Conservation (phyloP, 1,140 invertebrate genomes). For the Phymastichus coffea region DNA sequence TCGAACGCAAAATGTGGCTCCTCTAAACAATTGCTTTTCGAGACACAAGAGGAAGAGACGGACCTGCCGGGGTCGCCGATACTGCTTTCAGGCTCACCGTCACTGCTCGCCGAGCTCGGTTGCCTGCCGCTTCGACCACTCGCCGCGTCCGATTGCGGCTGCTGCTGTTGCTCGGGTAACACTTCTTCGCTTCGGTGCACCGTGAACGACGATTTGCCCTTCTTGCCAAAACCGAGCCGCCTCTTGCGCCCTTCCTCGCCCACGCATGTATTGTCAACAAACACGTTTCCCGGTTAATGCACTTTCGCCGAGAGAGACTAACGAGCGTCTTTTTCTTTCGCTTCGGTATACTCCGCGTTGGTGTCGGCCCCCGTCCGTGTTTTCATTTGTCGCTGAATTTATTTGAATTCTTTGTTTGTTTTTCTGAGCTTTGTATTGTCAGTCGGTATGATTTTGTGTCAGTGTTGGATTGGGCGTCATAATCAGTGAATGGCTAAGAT, state of each 20-base stretch:
- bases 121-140: conserved; percentile 71
- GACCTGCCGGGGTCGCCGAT: conserved; percentile 76
- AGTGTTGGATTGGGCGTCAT: too few species aligned
- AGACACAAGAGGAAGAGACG: conserved; percentile 46
- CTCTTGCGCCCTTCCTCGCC: conserved; percentile 82
- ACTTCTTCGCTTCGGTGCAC: conserved; percentile 95
- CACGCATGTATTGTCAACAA: conserved; percentile 56
- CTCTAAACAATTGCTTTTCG: too few species aligned
- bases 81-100: conserved; percentile 85
- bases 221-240: conserved; percentile 92
- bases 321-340: conserved; percentile 27
- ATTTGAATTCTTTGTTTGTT: too few species aligned
- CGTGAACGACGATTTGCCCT: conserved; percentile 91
- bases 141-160: conserved; percentile 59
- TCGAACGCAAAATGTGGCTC: not conserved
- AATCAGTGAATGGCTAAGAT: too few species aligned
- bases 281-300: conserved; percentile 45
- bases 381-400: too few species aligned
- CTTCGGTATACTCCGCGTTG: conserved; percentile 21
- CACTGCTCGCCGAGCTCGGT: conserved; percentile 87
- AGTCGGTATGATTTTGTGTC: too few species aligned
- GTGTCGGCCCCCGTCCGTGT: not conserved
- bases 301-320: too few species aligned
- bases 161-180: conserved; percentile 66
- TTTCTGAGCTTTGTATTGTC: too few species aligned